These are phyloP conservation scores for Lordiphosa mommai DNA, from an alignment of 1,140 invertebrate species.

Conservation along the genomic window DNA sequence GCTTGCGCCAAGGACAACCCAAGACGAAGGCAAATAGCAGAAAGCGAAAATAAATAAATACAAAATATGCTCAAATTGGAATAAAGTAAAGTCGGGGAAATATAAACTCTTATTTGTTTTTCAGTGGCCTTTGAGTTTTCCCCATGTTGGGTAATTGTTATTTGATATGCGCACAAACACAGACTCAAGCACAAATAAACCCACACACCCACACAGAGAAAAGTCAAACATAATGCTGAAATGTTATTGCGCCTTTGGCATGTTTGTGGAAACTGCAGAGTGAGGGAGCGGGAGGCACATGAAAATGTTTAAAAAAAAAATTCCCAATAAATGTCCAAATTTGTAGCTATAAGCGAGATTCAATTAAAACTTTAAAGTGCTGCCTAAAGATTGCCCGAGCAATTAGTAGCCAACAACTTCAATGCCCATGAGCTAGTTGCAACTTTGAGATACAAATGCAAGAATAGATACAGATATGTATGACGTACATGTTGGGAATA, in stretches of 20 bases:
- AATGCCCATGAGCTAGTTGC: neutral
- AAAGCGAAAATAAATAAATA: slow-evolving; percentile 27
- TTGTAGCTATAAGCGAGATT: slow-evolving; percentile 17
- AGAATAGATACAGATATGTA: neutral
- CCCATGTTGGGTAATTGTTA: slow-evolving; percentile 28
- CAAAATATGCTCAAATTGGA: slow-evolving; percentile 29
- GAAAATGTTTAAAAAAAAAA: slow-evolving; percentile 8
- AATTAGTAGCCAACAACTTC: slow-evolving; percentile 4
- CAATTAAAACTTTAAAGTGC: slow-evolving; percentile 22
- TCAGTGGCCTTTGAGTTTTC: slow-evolving; percentile 5
- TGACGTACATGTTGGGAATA: neutral
- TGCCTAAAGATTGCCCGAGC: neutral
- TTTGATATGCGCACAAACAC: slow-evolving; percentile 28
- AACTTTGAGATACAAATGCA: slow-evolving; percentile 6
- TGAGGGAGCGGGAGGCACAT: slow-evolving; percentile 3
- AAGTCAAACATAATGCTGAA: slow-evolving; percentile 5
- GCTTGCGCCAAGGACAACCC: slow-evolving; percentile 9
- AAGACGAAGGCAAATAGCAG: slow-evolving; percentile 18
- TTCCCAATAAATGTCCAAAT: slow-evolving; percentile 12
- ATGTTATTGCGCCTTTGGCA: slow-evolving; percentile 20
- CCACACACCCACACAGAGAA: slow-evolving; percentile 5
- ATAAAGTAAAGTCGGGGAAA: slow-evolving; percentile 8
- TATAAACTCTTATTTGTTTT: slow-evolving; percentile 6
- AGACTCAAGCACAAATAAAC: too few species aligned
- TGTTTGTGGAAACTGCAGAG: slow-evolving; percentile 17